These are phyloP conservation scores for Xanthia togata DNA, from an alignment of 2,888 invertebrate genomes.

Conservation along the genomic window DNA sequence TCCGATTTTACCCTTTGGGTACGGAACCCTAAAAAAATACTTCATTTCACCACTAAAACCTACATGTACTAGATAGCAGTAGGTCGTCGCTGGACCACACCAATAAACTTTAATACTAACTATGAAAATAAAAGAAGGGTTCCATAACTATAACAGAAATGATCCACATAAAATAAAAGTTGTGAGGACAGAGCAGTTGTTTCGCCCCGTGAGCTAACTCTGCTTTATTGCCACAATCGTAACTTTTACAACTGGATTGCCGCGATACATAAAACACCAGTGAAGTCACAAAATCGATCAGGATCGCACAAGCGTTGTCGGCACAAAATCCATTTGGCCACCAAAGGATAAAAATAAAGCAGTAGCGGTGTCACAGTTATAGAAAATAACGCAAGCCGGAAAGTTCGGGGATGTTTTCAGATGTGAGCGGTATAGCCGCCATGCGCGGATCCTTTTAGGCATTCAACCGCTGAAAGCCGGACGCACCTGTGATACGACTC, in stretches of 20 bases:
- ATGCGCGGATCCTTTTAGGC: conserved; percentile 46
- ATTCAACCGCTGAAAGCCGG: conserved; percentile 58
- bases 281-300: conserved; percentile 40
- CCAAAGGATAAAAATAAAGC: conserved; percentile 20
- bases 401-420: conserved; percentile 38
- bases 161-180: conserved; percentile 57
- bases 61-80: conserved; percentile 5
- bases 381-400: conserved; percentile 39
- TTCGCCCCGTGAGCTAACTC: conserved; percentile 47
- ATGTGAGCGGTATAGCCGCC: conserved; percentile 26
- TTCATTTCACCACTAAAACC: conserved; percentile 6
- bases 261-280: conserved; percentile 54
- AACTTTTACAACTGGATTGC: conserved; percentile 61
- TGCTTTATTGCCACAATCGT: conserved; percentile 58
- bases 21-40: too few relatives aligned
- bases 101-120: conserved; percentile 52
- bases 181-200: conserved; percentile 57
- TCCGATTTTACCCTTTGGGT: too few relatives aligned
- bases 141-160: conserved; percentile 52
- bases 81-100: conserved; percentile 30
- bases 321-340: conserved; percentile 19
- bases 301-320: conserved; percentile 26
- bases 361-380: conserved; percentile 20
- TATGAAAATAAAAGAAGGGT: conserved; percentile 57
- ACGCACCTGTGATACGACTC: conserved; percentile 53